A percentile compares a stretch with the other conserved stretches of the same genome.
Conservation (phyloP, 2,888 invertebrate genomes). For the Synergus itoensis region DNA sequence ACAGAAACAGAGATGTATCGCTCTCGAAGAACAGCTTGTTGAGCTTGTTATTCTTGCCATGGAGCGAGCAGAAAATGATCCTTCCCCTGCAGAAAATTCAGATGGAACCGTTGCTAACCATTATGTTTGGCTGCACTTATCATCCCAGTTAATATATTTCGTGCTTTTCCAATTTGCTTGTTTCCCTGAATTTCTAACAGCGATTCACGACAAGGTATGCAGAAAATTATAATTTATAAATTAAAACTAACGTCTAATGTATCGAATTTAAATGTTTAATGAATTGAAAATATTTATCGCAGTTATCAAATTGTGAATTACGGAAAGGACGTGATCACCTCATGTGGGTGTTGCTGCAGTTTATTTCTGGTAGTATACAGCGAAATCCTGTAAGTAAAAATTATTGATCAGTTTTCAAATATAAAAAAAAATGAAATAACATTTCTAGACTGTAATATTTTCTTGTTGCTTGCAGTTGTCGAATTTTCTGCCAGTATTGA, state of each 20-base stretch:
- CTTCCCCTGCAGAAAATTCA: constrained; percentile 80
- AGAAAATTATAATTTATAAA: constrained; percentile 12
- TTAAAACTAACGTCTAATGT: not conserved
- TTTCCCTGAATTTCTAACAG: constrained; percentile 94
- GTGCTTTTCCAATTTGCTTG: constrained; percentile 96
- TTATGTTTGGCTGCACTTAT: constrained; percentile 95
- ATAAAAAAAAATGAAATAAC: not conserved
- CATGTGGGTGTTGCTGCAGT: constrained; percentile 99
- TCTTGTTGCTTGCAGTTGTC: constrained; percentile 54
- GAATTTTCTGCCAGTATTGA: constrained; percentile 85
- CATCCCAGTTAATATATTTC: constrained; percentile 96
- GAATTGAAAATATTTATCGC: constrained; percentile 25
- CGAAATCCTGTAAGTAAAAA: constrained; percentile 87
- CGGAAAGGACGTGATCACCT: constrained; percentile 96
- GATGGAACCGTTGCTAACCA: constrained; percentile 84
- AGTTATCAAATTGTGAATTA: constrained; percentile 88
- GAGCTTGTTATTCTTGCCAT: constrained; percentile 94
- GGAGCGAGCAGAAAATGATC: constrained; percentile 90
- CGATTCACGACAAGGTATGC: constrained; percentile 89
- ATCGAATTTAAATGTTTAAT: not conserved
- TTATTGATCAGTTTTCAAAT: constrained; percentile 33
- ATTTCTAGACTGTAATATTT: not conserved
- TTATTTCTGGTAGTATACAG: constrained; percentile 97
- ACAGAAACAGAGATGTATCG: constrained; percentile 91
- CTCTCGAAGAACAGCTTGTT: constrained; percentile 95